Evolutionary conservation across 2,888 invertebrate genomes (phyloP).

Genomic region (Amaurobius ferox): DNA sequence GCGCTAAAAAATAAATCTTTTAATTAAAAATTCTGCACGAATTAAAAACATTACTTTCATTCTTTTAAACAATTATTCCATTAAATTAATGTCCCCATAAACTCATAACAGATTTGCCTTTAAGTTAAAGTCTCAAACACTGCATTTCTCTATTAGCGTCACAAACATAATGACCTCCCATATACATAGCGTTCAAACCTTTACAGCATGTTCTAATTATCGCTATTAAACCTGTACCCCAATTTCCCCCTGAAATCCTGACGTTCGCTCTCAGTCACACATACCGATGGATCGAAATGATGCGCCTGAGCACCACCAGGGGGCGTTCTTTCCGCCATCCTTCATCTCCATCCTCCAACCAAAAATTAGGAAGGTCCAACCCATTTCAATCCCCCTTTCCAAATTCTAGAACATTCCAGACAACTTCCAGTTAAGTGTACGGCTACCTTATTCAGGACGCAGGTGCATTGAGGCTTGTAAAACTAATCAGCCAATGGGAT

Average conservation of each 20-base stretch:
- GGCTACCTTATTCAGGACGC: constrained; percentile 57
- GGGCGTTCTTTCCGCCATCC: constrained; percentile 55
- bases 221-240: constrained; percentile 33
- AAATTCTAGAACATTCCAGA: constrained; percentile 34
- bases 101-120: too few species aligned
- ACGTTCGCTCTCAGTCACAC: not conserved
- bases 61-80: too few species aligned
- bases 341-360: constrained; percentile 66
- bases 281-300: constrained; percentile 54
- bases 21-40: too few species aligned
- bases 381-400: constrained; percentile 26
- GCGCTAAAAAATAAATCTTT: too few species aligned
- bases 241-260: not conserved
- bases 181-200: too few species aligned
- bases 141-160: too few species aligned
- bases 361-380: constrained; percentile 64
- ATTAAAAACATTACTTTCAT: too few species aligned
- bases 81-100: too few species aligned
- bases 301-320: constrained; percentile 28
- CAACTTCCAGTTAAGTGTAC: constrained; percentile 58
- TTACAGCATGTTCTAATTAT: constrained; percentile 19
- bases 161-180: too few species aligned
- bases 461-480: constrained; percentile 57
- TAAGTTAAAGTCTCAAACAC: too few species aligned
- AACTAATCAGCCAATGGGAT: constrained; percentile 68